These are phyloP conservation scores for Triplophysa tibetana DNA, from an alignment of 2,113 vertebrate species.

Conservation along the genomic window DNA sequence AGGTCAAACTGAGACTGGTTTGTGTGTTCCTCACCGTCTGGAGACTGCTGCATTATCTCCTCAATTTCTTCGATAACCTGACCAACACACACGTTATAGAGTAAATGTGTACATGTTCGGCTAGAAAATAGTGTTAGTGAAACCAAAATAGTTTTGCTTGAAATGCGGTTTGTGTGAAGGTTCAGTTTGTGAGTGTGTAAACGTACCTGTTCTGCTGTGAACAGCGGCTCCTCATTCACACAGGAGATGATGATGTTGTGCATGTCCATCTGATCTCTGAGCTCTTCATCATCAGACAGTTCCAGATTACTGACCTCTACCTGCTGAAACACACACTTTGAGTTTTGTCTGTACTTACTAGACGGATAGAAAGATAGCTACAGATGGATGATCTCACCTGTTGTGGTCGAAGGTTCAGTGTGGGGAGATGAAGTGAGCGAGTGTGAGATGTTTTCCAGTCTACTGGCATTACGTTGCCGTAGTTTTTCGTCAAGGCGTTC, in stretches of 20 bases:
- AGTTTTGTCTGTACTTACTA: neutral
- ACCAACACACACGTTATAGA: conserved; percentile 6
- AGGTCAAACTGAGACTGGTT: conserved; percentile 41
- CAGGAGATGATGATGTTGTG: conserved; percentile 97
- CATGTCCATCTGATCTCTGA: conserved; percentile 97
- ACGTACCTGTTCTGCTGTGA: conserved; percentile 93
- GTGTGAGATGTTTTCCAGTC: conserved; percentile 97
- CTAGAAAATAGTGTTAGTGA: too few relatives aligned
- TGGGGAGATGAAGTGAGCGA: conserved; percentile 88
- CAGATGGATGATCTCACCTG: conserved; percentile 72
- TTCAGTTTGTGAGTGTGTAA: neutral
- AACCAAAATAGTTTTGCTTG: neutral
- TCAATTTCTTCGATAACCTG: conserved; percentile 56
- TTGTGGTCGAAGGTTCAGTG: conserved; percentile 87
- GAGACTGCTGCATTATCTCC: conserved; percentile 52
- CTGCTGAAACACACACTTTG: conserved; percentile 66
- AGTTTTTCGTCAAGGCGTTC: conserved; percentile 96
- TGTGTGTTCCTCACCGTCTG: conserved; percentile 25
- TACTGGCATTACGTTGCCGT: conserved; percentile 95
- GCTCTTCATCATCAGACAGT: conserved; percentile 92
- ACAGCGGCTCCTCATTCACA: conserved; percentile 90
- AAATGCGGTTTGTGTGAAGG: neutral
- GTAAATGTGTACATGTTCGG: neutral
- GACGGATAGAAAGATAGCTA: neutral
- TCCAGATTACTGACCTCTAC: conserved; percentile 85